Evolutionary conservation across 2,113 vertebrate genomes (phyloP).

Genomic region (Megalops atlanticus): DNA sequence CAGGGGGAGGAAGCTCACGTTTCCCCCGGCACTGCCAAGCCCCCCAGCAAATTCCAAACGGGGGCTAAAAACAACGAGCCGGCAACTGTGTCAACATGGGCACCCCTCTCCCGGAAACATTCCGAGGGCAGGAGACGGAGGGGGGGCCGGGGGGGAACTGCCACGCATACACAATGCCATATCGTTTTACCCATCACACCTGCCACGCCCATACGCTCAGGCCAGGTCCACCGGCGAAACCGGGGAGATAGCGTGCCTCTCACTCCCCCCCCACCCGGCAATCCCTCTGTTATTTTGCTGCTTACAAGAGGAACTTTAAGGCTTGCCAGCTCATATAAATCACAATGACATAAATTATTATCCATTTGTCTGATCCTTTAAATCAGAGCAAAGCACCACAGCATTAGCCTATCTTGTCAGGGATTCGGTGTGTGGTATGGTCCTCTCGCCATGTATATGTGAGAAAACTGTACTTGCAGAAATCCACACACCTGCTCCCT

Average conservation of each 20-base stretch:
- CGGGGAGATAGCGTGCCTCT: background rate
- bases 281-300: background rate
- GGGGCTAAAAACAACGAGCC: constrained; percentile 67
- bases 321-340: background rate
- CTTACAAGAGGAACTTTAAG: background rate
- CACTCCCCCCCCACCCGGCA: background rate
- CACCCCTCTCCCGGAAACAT: constrained; percentile 59
- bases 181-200: constrained; percentile 56
- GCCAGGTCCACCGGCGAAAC: background rate
- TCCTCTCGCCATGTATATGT: background rate
- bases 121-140: constrained; percentile 53
- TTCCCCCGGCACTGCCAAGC: constrained; percentile 46
- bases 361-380: background rate
- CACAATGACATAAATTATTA: constrained; percentile 1
- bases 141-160: background rate
- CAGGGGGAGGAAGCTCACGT: constrained; percentile 60
- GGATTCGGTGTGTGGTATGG: background rate
- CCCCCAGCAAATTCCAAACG: constrained; percentile 61
- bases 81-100: constrained; percentile 72
- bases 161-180: constrained; percentile 48
- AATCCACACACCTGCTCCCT: background rate
- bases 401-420: background rate
- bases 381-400: background rate
- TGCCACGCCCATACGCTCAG: constrained; percentile 23
- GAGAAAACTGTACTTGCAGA: background rate